Percentiles rank a stretch among this genome's conserved stretches.
These are phyloP conservation scores for Acheta domesticus DNA, from an alignment of 2,888 invertebrate genomes.

Conservation along the genomic window DNA sequence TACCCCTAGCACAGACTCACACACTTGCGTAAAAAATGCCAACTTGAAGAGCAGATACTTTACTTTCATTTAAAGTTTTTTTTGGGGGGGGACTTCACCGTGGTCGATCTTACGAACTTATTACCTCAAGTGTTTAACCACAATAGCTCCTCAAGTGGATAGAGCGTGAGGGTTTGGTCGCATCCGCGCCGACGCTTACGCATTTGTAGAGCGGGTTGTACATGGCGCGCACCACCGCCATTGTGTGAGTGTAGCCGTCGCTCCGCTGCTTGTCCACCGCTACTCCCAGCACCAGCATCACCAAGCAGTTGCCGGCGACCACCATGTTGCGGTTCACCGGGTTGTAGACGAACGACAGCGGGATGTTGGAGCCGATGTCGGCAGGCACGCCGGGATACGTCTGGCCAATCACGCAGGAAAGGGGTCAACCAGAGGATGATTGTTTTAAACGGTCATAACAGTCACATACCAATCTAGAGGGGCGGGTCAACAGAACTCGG, in stretches of 20 bases:
- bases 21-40: no score
- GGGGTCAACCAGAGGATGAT: no score
- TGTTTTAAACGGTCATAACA: no score
- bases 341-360: conserved; percentile 57
- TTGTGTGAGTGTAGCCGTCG: conserved; percentile 68
- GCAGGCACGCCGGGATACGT: conserved; percentile 64
- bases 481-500: no score
- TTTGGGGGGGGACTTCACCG: no score
- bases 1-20: no score
- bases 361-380: conserved; percentile 60
- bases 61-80: no score
- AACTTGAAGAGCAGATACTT: no score
- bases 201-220: conserved; percentile 73
- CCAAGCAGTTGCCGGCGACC: conserved; percentile 63
- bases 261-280: conserved; percentile 50
- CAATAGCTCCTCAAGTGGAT: conserved; percentile 37
- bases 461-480: no score
- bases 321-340: conserved; percentile 62
- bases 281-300: conserved; percentile 61
- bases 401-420: conserved; percentile 43
- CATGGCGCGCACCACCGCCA: conserved; percentile 66
- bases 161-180: conserved; percentile 51
- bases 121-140: no score
- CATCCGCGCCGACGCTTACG: conserved; percentile 41
- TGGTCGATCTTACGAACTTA: no score